Percentiles rank a stretch among this genome's conserved stretches.
Conservation (phyloP, 2,888 invertebrate species). For the Heliconius sara region DNA sequence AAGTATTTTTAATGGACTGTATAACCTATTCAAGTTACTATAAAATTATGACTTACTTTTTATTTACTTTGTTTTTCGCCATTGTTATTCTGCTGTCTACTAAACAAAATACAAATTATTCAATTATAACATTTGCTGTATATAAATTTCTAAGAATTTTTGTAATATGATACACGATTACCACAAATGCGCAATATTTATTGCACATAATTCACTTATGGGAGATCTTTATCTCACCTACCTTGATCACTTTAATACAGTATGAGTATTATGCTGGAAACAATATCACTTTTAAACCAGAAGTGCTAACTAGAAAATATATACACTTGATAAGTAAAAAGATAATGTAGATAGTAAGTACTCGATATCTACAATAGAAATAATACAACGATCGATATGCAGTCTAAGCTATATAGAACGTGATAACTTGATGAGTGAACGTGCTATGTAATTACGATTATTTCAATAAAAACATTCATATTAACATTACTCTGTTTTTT, state of each 20-base stretch:
- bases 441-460: background rate
- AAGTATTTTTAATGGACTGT: background rate
- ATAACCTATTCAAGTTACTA: background rate
- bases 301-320: background rate
- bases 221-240: background rate
- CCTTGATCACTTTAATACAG: too few relatives aligned
- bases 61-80: slow-evolving; percentile 13
- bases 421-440: background rate
- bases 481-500: too few relatives aligned
- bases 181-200: background rate
- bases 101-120: background rate
- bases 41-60: slow-evolving; percentile 12
- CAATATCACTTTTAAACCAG: background rate
- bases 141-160: background rate
- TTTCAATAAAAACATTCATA: background rate
- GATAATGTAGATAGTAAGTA: background rate
- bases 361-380: background rate
- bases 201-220: background rate
- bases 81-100: slow-evolving; percentile 1
- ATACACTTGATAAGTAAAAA: background rate
- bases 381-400: background rate
- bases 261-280: too few relatives aligned
- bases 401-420: background rate
- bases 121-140: background rate
- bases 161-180: background rate